Evolutionary conservation across 2,888 invertebrate species (phyloP).

Genomic region (Xestobium rufovillosum): DNA sequence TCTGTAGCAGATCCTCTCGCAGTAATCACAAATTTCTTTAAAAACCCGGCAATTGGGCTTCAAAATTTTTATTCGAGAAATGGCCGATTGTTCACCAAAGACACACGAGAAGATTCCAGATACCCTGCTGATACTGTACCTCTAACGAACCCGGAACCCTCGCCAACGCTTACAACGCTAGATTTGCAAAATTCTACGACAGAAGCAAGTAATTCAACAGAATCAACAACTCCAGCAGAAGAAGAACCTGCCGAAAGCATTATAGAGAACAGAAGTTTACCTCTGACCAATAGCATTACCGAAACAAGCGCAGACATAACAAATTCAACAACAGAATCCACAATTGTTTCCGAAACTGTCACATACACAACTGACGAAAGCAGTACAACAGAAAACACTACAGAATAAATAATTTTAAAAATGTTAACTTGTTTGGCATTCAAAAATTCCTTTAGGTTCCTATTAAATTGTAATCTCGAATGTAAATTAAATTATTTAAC

Average conservation of each 20-base stretch:
- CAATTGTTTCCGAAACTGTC: slow-evolving; percentile 5
- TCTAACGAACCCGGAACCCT: slow-evolving; percentile 4
- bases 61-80: slow-evolving; percentile 21
- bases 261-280: slow-evolving; percentile 15
- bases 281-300: slow-evolving; percentile 11
- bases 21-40: slow-evolving; percentile 16
- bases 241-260: slow-evolving; percentile 20
- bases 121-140: slow-evolving; percentile 20
- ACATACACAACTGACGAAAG: too few relatives aligned
- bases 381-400: slow-evolving; percentile 6
- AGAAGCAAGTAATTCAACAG: slow-evolving; percentile 5
- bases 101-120: slow-evolving; percentile 5
- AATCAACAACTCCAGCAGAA: slow-evolving; percentile 6
- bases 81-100: slow-evolving; percentile 10
- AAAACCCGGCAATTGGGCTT: slow-evolving; percentile 14
- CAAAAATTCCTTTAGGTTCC: too few relatives aligned
- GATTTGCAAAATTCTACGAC: slow-evolving; percentile 4
- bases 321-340: slow-evolving; percentile 9
- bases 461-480: too few relatives aligned
- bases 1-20: slow-evolving; percentile 5
- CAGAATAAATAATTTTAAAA: too few relatives aligned
- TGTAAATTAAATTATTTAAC: too few relatives aligned
- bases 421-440: too few relatives aligned
- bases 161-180: not conserved
- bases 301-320: slow-evolving; percentile 4